Percentiles rank a stretch among this genome's conserved stretches.
phyloP scores from a whole-genome alignment of 2,888 invertebrate genomes.

The Acleris laterana region DNA sequence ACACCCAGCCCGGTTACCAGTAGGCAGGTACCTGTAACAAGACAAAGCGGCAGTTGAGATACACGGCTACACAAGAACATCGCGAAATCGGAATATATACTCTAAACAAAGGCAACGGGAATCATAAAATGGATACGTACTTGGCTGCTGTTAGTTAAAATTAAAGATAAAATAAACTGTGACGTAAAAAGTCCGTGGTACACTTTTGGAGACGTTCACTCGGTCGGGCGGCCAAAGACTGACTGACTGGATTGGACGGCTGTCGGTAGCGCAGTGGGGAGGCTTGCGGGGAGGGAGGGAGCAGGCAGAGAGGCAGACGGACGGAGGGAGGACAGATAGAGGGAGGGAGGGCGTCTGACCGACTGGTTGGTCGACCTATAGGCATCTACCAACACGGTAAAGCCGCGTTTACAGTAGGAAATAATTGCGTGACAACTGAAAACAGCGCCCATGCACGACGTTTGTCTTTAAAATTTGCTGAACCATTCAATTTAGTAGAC shows the following conservation, averaged over 20 bases:
- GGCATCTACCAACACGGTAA: slow-evolving; percentile 67
- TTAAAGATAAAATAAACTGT: slow-evolving; percentile 72
- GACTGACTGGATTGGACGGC: slow-evolving; percentile 61
- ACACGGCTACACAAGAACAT: slow-evolving; percentile 46
- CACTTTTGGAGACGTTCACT: slow-evolving; percentile 51
- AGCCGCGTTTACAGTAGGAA: slow-evolving; percentile 58
- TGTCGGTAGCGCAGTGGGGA: slow-evolving; percentile 58
- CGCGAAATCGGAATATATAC: slow-evolving; percentile 38
- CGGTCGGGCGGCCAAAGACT: slow-evolving; percentile 61
- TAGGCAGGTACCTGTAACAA: slow-evolving; percentile 79
- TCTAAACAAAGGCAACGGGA: slow-evolving; percentile 42
- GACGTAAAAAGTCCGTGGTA: slow-evolving; percentile 69
- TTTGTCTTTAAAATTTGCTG: slow-evolving; percentile 36
- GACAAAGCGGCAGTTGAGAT: slow-evolving; percentile 77
- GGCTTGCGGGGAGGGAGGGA: slow-evolving; percentile 45
- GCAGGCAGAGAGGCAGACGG: slow-evolving; percentile 55
- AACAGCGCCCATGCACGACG: slow-evolving; percentile 34
- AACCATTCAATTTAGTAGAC: neutral
- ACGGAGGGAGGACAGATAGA: slow-evolving; percentile 72
- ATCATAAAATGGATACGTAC: slow-evolving; percentile 66
- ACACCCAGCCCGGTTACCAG: slow-evolving; percentile 80
- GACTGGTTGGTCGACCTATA: slow-evolving; percentile 83
- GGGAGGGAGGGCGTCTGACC: slow-evolving; percentile 80
- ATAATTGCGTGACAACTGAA: slow-evolving; percentile 61
- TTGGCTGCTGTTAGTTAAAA: slow-evolving; percentile 59